These are phyloP conservation scores for Eurystomus glaucurus DNA, from an alignment of 2,797 vertebrate genomes.

Conservation along the genomic window DNA sequence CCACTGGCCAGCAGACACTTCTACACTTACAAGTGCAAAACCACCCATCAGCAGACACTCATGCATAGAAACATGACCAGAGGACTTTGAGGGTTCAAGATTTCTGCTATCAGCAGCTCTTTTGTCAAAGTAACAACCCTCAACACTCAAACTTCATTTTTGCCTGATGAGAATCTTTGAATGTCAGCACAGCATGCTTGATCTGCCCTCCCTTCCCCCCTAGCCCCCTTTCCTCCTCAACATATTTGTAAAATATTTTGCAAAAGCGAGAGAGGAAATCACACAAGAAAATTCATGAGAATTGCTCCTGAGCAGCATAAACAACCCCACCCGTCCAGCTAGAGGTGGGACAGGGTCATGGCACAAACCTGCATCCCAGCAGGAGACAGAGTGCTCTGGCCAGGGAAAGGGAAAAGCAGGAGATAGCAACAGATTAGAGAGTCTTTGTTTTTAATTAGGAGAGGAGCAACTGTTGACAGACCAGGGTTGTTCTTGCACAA, in stretches of 20 bases:
- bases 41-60: rapidly evolving
- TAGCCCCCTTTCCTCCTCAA: too few relatives aligned
- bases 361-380: background rate
- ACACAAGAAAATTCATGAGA: background rate
- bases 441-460: conserved; percentile 23
- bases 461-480: conserved; percentile 36
- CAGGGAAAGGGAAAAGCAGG: background rate
- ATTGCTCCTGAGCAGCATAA: background rate
- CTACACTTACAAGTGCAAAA: background rate
- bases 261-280: background rate
- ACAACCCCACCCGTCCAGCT: background rate
- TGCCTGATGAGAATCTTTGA: background rate
- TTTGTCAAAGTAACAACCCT: background rate
- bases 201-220: rapidly evolving
- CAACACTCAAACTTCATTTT: background rate
- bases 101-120: background rate
- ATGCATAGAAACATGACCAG: rapidly evolving
- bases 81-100: background rate
- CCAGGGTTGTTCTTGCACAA: conserved; percentile 31
- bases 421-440: conserved; percentile 8
- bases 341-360: background rate
- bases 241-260: background rate
- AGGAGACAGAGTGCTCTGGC: rapidly evolving
- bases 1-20: background rate
- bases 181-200: background rate